These are phyloP conservation scores for Telmatherina bonti DNA, from an alignment of 2,797 vertebrate species.

Conservation along the genomic window DNA sequence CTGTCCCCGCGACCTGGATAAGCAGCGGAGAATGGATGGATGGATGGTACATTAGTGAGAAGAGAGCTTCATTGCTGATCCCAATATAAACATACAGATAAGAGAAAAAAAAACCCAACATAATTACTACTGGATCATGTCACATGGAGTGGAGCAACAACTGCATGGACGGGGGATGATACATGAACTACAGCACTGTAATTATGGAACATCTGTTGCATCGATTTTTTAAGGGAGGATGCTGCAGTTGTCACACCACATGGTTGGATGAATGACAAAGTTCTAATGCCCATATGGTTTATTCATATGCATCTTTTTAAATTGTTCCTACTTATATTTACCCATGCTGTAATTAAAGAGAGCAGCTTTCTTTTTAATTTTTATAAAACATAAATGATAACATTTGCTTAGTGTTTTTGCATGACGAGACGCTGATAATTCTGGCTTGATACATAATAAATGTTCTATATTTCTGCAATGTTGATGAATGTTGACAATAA, in stretches of 20 bases:
- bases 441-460: too few species aligned
- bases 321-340: background rate
- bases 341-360: too few species aligned
- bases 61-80: too few species aligned
- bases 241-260: background rate
- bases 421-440: too few species aligned
- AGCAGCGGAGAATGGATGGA: too few species aligned
- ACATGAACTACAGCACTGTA: too few species aligned
- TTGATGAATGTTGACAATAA: background rate
- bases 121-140: background rate
- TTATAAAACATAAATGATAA: background rate
- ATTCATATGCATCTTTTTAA: background rate
- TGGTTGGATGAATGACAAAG: background rate
- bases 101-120: too few species aligned
- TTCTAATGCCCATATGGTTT: background rate
- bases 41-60: too few species aligned
- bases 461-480: too few species aligned
- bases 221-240: background rate
- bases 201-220: background rate
- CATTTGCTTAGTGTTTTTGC: too few species aligned
- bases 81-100: too few species aligned
- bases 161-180: background rate
- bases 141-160: background rate
- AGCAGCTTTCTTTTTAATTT: background rate
- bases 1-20: too few species aligned